These are phyloP conservation scores for Trachymyrmex septentrionalis DNA, from an alignment of 1,140 invertebrate genomes.

Conservation along the genomic window DNA sequence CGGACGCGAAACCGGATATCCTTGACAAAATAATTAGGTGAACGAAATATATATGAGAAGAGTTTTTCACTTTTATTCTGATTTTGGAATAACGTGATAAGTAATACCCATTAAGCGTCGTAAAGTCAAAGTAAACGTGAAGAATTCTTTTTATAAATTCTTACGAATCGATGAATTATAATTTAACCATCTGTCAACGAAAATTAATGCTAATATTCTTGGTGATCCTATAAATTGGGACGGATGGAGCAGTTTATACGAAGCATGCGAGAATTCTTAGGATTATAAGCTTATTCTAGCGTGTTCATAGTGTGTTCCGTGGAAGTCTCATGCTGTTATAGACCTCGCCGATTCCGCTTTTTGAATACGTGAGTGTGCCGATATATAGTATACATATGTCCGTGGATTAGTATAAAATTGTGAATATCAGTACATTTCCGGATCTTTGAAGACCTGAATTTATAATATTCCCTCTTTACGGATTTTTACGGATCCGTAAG, in stretches of 20 bases:
- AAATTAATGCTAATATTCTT: constrained; percentile 40
- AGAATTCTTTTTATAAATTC: background rate
- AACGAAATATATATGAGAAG: constrained; percentile 19
- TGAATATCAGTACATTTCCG: constrained; percentile 8
- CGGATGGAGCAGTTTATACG: constrained; percentile 30
- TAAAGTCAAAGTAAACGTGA: constrained; percentile 3
- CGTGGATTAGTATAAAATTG: constrained; percentile 27
- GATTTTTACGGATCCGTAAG: constrained; percentile 9
- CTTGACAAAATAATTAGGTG: constrained; percentile 31
- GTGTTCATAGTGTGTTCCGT: constrained; percentile 60
- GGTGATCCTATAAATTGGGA: constrained; percentile 42
- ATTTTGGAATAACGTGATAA: constrained; percentile 34
- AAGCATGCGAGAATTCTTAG: constrained; percentile 43
- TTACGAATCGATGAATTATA: background rate
- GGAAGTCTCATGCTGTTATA: constrained; percentile 46
- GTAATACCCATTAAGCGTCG: constrained; percentile 25
- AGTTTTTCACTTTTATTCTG: constrained; percentile 29
- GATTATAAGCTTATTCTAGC: constrained; percentile 57
- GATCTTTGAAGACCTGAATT: constrained; percentile 28
- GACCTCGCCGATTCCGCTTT: constrained; percentile 50
- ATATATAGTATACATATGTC: constrained; percentile 13
- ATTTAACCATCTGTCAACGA: constrained; percentile 41
- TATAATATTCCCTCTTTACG: background rate
- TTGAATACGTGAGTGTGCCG: constrained; percentile 32
- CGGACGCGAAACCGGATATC: constrained; percentile 3